Conservation (phyloP, 1,140 invertebrate genomes). For the Capitella teleta region DNA sequence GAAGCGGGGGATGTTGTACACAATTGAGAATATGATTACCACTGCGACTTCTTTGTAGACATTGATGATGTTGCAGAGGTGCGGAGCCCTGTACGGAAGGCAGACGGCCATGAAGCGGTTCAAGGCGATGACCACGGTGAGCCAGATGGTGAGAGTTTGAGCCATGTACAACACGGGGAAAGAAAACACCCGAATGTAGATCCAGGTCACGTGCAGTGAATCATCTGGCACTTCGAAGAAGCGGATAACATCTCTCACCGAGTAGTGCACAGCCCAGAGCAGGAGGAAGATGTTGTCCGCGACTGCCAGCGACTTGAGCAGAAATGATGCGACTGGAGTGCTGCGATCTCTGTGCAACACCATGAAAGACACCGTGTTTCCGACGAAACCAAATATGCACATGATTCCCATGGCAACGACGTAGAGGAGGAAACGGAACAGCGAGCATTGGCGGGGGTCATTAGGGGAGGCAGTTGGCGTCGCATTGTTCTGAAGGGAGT, state of each 20-base stretch:
- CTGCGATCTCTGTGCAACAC: slow-evolving; percentile 5
- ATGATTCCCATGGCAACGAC: neutral
- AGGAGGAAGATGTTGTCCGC: slow-evolving; percentile 11
- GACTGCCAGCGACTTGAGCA: slow-evolving; percentile 6
- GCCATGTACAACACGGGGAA: slow-evolving; percentile 10
- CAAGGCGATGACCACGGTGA: slow-evolving; percentile 9
- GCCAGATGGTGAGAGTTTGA: slow-evolving; percentile 9
- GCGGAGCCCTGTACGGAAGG: slow-evolving; percentile 9
- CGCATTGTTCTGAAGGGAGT: too few relatives aligned
- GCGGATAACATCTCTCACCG: neutral
- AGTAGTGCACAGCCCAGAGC: slow-evolving; percentile 8
- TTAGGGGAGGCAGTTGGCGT: too few relatives aligned
- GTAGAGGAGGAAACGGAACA: slow-evolving; percentile 8
- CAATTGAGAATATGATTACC: neutral
- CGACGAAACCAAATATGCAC: slow-evolving; percentile 7
- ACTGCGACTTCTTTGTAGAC: neutral
- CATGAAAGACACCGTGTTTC: slow-evolving; percentile 2
- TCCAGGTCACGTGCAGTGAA: neutral
- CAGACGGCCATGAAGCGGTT: slow-evolving; percentile 12
- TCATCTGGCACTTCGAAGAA: neutral
- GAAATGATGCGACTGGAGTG: slow-evolving; percentile 4
- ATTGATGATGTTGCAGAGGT: slow-evolving; percentile 4
- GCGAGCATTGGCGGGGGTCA: neutral
- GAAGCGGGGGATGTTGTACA: slow-evolving; percentile 10
- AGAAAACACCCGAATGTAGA: slow-evolving; percentile 4